A percentile compares a stretch with the other conserved stretches of the same genome.
These are phyloP conservation scores for Ranitomeya variabilis DNA, from an alignment of 2,113 vertebrate genomes.

Conservation along the genomic window DNA sequence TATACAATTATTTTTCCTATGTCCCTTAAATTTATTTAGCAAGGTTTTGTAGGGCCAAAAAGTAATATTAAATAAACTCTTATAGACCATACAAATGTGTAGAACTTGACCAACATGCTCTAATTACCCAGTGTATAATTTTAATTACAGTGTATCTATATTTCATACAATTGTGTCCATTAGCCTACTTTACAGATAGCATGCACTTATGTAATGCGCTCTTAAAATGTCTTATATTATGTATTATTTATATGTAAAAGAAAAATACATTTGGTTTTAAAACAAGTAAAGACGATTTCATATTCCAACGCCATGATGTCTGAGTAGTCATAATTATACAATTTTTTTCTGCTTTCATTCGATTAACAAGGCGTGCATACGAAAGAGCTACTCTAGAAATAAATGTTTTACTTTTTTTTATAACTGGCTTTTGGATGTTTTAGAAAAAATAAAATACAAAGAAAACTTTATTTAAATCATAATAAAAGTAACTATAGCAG, in stretches of 20 bases:
- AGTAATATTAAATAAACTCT: not conserved
- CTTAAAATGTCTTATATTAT: not conserved
- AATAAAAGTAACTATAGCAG: too few relatives aligned
- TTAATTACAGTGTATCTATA: conserved; percentile 1
- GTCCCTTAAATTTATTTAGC: not conserved
- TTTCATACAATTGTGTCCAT: conserved; percentile 30
- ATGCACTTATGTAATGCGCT: not conserved
- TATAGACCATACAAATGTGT: not conserved
- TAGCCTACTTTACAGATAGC: not conserved
- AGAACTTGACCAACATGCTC: not conserved
- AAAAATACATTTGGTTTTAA: conserved; percentile 1
- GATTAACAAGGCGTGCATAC: not conserved
- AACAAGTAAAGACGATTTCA: not conserved
- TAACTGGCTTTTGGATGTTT: not conserved
- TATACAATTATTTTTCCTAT: not conserved
- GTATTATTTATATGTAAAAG: conserved; percentile 12
- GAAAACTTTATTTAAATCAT: too few relatives aligned
- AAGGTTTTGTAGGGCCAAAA: not conserved
- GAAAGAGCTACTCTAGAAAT: too few relatives aligned
- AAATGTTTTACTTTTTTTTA: too few relatives aligned
- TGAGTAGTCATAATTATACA: conserved; percentile 3
- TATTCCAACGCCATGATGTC: not conserved
- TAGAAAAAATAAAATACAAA: not conserved
- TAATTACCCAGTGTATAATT: not conserved
- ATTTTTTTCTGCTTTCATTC: not conserved